These are phyloP conservation scores for Pocillopora damicornis DNA, from an alignment of 64 coral and sea anemone genomes.

Conservation along the genomic window DNA sequence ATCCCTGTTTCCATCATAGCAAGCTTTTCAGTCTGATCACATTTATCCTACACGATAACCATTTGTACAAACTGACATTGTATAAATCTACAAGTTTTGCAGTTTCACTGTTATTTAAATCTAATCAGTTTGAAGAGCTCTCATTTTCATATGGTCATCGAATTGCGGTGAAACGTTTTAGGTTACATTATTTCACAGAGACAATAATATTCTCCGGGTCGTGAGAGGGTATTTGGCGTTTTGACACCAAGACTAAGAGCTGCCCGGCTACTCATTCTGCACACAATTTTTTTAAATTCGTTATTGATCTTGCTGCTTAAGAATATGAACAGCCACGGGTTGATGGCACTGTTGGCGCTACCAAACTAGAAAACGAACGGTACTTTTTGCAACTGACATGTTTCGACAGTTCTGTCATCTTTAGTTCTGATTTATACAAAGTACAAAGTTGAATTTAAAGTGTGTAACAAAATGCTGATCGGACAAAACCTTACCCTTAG, in stretches of 20 bases:
- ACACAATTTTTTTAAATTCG: not conserved
- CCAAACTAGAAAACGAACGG: slow-evolving; percentile 5
- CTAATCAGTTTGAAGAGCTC: not conserved
- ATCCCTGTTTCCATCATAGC: too few relatives aligned
- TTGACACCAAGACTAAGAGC: not conserved
- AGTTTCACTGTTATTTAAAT: too few relatives aligned
- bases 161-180: not conserved
- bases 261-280: not conserved
- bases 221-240: not conserved
- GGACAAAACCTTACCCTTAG: too few relatives aligned
- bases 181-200: too few relatives aligned
- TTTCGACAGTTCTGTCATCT: not conserved
- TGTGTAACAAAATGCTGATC: too few relatives aligned
- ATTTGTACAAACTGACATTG: too few relatives aligned
- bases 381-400: not conserved
- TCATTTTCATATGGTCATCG: not conserved
- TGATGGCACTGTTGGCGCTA: slow-evolving; percentile 40
- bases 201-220: not conserved
- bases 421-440: not conserved
- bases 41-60: too few relatives aligned
- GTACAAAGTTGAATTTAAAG: too few relatives aligned
- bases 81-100: too few relatives aligned
- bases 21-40: too few relatives aligned
- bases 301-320: not conserved
- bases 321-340: slow-evolving; percentile 46